A percentile compares a stretch with the other conserved stretches of the same genome.
Evolutionary conservation across 1,140 invertebrate species (phyloP).

Genomic region (Drosophila ohnishii): DNA sequence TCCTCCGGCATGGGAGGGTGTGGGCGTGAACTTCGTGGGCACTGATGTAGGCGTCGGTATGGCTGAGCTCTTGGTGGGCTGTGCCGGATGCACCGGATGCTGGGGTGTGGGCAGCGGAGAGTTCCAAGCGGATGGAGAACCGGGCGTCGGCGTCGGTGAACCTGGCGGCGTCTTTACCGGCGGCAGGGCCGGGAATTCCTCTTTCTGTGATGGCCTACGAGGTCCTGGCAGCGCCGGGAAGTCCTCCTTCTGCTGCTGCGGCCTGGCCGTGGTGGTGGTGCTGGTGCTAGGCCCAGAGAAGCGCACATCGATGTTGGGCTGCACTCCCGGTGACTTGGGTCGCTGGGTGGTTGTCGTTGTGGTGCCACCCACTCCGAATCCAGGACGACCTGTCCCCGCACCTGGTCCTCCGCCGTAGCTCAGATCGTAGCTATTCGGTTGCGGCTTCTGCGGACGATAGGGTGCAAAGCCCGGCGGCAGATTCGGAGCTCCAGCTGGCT

Average conservation of each 20-base stretch:
- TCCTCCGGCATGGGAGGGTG: conserved; percentile 35
- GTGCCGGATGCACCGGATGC: conserved; percentile 42
- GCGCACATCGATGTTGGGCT: conserved; percentile 50
- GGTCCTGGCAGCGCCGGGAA: conserved; percentile 67
- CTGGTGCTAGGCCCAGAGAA: conserved; percentile 35
- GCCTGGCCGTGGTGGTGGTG: conserved; percentile 44
- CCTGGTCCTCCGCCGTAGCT: conserved; percentile 65
- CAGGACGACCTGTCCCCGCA: conserved; percentile 39
- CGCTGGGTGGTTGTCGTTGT: conserved; percentile 46
- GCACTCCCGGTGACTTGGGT: conserved; percentile 30
- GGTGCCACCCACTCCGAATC: conserved; percentile 48
- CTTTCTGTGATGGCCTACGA: conserved; percentile 65
- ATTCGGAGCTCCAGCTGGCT: conserved; percentile 36
- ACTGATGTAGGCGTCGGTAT: conserved; percentile 11
- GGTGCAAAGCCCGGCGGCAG: conserved; percentile 72
- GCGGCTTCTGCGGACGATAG: conserved; percentile 65
- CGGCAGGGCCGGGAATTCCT: conserved; percentile 69
- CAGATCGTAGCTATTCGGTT: conserved; percentile 74
- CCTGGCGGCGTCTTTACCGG: conserved; percentile 55
- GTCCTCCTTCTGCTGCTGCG: conserved; percentile 71
- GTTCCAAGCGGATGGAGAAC: conserved; percentile 61
- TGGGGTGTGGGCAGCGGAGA: conserved; percentile 63
- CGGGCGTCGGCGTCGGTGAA: conserved; percentile 38
- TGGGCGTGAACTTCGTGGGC: neutral
- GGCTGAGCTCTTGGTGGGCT: conserved; percentile 8